Percentiles rank a stretch among this genome's conserved stretches.
phyloP scores from a whole-genome alignment of 2,113 vertebrate species.

The Zosterops borbonicus region DNA sequence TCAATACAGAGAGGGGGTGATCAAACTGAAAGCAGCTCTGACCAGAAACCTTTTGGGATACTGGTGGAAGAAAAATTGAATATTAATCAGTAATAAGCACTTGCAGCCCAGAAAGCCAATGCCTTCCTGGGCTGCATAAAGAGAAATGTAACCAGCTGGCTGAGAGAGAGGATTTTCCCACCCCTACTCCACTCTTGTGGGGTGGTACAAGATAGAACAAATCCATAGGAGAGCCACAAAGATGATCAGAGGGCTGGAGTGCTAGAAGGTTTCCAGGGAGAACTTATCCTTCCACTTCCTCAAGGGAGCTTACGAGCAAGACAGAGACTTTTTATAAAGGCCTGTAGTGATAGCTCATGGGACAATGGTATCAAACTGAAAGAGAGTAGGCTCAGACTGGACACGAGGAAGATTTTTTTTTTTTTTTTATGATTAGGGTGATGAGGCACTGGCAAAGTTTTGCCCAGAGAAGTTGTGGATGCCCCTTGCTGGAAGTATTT shows the following conservation, averaged over 20 bases:
- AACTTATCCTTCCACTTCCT: not conserved
- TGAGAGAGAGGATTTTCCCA: not conserved
- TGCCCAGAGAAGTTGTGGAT: not conserved
- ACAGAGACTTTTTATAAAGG: not conserved
- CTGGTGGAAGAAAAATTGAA: not conserved
- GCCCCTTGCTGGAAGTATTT: not conserved
- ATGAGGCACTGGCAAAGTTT: not conserved
- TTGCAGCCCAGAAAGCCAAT: not conserved
- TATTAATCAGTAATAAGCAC: not conserved
- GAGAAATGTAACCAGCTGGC: rapidly evolving
- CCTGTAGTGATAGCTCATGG: not conserved
- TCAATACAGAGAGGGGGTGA: not conserved
- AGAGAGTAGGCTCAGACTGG: not conserved
- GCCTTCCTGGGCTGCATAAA: not conserved
- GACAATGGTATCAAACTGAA: not conserved
- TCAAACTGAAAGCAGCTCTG: not conserved
- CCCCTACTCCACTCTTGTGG: not conserved
- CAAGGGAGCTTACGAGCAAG: not conserved
- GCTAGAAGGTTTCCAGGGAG: not conserved
- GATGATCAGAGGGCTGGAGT: not conserved
- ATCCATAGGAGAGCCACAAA: not conserved
- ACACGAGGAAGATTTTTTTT: rapidly evolving
- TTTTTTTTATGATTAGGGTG: not conserved
- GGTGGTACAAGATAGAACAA: not conserved
- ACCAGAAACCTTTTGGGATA: not conserved